Evolutionary conservation across 2,888 invertebrate species (phyloP).

Genomic region (Epinotia brunnichana): DNA sequence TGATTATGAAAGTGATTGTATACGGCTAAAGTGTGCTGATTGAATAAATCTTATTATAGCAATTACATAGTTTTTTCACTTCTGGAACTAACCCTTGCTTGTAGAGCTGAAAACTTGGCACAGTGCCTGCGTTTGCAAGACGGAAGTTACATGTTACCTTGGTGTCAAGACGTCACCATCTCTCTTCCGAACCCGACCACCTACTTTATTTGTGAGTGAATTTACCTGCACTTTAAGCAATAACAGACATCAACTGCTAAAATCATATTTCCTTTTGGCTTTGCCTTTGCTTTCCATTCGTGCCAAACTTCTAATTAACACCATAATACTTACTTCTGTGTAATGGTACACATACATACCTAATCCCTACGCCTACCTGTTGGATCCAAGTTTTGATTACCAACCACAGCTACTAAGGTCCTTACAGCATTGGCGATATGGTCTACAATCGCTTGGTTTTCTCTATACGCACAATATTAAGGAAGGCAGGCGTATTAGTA

Average conservation of each 20-base stretch:
- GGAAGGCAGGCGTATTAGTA: conserved; percentile 35
- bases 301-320: conserved; percentile 3
- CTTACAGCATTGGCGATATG: neutral
- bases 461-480: conserved; percentile 19
- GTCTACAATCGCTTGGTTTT: conserved; percentile 12
- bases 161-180: too few species aligned
- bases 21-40: too few species aligned
- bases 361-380: neutral
- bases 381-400: conserved; percentile 2
- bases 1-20: too few species aligned
- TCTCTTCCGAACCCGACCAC: too few species aligned
- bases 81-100: too few species aligned
- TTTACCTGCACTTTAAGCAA: neutral
- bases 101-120: too few species aligned
- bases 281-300: too few species aligned
- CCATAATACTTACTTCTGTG: conserved; percentile 9
- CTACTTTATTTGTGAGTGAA: too few species aligned
- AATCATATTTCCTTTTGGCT: neutral
- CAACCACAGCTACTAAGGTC: neutral
- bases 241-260: neutral
- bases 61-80: too few species aligned
- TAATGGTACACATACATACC: neutral
- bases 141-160: too few species aligned
- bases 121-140: too few species aligned
- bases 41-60: too few species aligned